phyloP scores from a whole-genome alignment of 2,888 invertebrate species.

The Sinhomidia bicolor region DNA sequence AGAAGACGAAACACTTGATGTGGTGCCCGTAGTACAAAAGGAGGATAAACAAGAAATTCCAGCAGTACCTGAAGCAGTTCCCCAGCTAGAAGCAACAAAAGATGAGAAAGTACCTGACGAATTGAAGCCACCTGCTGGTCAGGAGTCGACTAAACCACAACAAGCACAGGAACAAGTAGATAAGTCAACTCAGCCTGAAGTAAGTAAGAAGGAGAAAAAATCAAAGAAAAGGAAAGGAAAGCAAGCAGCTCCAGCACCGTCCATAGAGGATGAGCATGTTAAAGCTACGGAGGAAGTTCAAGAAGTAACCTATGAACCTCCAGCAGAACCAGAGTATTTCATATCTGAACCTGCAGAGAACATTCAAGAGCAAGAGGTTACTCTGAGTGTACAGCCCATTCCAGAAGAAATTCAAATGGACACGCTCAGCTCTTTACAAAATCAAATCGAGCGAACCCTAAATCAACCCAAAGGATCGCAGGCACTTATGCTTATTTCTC shows the following conservation, averaged over 20 bases:
- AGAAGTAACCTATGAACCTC: not conserved
- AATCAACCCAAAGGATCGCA: conserved; percentile 61
- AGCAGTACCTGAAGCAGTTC: conserved; percentile 28
- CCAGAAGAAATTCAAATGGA: conserved; percentile 63
- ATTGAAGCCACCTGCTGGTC: not conserved
- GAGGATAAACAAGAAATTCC: conserved; percentile 11
- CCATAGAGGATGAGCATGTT: not conserved
- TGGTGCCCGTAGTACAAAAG: not conserved
- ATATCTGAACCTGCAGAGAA: conserved; percentile 29
- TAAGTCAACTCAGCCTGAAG: not conserved
- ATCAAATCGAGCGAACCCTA: conserved; percentile 54
- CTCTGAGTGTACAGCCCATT: conserved; percentile 40
- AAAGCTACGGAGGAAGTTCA: not conserved
- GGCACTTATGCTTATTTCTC: conserved; percentile 26
- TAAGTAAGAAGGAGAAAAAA: not conserved
- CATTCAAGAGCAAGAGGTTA: conserved; percentile 58
- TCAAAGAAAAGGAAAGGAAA: conserved; percentile 12
- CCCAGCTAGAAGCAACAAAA: not conserved
- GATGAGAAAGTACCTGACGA: conserved; percentile 2
- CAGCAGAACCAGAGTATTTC: conserved; percentile 14
- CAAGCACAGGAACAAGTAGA: not conserved
- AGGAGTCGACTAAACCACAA: not conserved
- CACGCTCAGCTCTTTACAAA: conserved; percentile 28
- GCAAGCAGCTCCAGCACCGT: not conserved
- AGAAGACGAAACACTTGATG: not conserved